A percentile compares a stretch with the other conserved stretches of the same genome.
Evolutionary conservation across 2,797 vertebrate genomes (phyloP).

Genomic region (Orientallactaga sibirica): DNA sequence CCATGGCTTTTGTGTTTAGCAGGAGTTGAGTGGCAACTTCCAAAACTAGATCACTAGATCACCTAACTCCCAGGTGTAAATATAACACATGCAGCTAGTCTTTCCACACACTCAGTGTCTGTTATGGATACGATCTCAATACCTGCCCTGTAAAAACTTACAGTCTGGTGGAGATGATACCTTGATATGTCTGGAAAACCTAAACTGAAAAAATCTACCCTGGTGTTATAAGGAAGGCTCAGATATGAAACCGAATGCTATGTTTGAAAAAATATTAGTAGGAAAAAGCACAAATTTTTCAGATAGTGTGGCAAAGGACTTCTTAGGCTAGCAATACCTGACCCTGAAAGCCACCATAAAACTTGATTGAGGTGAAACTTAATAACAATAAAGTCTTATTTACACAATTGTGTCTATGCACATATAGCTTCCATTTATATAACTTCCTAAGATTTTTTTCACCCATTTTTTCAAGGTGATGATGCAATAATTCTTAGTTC

Average conservation of each 20-base stretch:
- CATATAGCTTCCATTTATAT: background rate
- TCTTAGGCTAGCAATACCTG: background rate
- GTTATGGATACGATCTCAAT: background rate
- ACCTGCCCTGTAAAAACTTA: background rate
- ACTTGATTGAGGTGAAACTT: slow-evolving; percentile 24
- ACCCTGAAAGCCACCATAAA: background rate
- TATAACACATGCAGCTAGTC: background rate
- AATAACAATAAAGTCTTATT: slow-evolving; percentile 1
- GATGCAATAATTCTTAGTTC: background rate
- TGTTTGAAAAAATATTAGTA: background rate
- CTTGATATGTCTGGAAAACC: slow-evolving; percentile 26
- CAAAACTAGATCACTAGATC: background rate
- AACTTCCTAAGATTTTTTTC: slow-evolving; percentile 44
- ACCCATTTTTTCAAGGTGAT: background rate
- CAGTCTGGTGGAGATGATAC: background rate
- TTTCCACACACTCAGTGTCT: background rate
- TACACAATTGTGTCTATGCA: background rate
- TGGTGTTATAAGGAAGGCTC: background rate
- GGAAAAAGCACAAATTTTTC: background rate
- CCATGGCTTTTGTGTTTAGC: background rate
- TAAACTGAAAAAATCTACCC: slow-evolving; percentile 4
- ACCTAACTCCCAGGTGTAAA: background rate
- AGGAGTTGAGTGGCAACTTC: background rate
- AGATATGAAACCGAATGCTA: background rate
- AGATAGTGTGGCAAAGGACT: background rate